Evolutionary conservation across 2,113 vertebrate genomes (phyloP), one percentile per base, ranked within the genome.

Genomic region (Dunckerocampus dactyliophorus): DNA sequence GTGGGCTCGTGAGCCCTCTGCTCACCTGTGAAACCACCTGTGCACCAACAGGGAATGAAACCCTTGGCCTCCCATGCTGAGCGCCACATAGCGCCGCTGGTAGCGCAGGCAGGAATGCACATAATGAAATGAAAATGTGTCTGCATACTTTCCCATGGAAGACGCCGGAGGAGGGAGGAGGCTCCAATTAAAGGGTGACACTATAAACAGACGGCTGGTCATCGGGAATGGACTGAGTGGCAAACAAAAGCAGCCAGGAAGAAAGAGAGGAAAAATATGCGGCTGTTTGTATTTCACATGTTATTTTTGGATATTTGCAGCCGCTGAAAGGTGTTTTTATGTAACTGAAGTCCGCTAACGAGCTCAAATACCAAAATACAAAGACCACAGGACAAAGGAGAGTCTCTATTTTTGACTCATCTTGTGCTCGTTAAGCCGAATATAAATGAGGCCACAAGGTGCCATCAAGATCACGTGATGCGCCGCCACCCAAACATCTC

Each of bases 121-220:
- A 54, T 81, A 82, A 86, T 84, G 73, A 79, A 80, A 82, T 82
- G 77, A 86, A 79, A 84, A 86, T 80, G 81, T 76, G 77, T 80
- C 81, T 77, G 79, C 84, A 82, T 82, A 80, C 77, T 83, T 86
- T 86, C 84, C 81, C 81, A 86, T 82, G 84, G 71, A 43, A 69
- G 76, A 71, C 3, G 17, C 53, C 46, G 61, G 73, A 34, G n/a
- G 55, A 72, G 52, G 71, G 61, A 47, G 49, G 54, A 11, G 15
- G 54, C 45, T 76, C 81, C 71, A 85, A 86, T 83, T 83, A 83
- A 79, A 82, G 28, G 8, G 65, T 74, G 79, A 84, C 77, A 76
- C 62, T 73, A 79, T 22, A 60, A 77, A 76, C 67, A 74, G 63
- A 67, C 14, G 31, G 62, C 77, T 47, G 53, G 69, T 64, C 50